phyloP scores from a whole-genome alignment of 2,888 invertebrate species.

The Abscondita cerata region DNA sequence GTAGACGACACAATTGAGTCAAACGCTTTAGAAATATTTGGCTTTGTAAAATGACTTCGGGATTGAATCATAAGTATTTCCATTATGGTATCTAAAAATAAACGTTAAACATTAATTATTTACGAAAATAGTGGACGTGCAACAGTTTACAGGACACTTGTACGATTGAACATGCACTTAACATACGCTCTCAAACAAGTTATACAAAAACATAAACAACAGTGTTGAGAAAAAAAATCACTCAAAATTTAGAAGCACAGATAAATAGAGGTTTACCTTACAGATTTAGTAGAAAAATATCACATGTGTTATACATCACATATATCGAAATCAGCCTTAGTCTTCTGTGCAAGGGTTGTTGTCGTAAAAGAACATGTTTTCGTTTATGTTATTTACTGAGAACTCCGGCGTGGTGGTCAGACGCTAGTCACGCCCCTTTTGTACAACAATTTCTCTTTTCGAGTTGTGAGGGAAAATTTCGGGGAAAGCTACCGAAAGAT shows the following conservation, averaged over 20 bases:
- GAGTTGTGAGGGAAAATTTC: slow-evolving; percentile 20
- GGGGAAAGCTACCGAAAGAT: slow-evolving; percentile 18
- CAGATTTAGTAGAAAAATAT: slow-evolving; percentile 33
- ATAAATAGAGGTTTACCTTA: slow-evolving; percentile 22
- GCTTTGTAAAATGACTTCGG: slow-evolving; percentile 55
- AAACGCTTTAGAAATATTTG: slow-evolving; percentile 47
- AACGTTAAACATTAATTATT: no score
- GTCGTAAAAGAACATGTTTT: slow-evolving; percentile 25
- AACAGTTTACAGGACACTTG: slow-evolving; percentile 1
- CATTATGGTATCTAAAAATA: slow-evolving; percentile 54
- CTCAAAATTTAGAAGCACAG: no score
- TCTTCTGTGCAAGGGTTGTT: slow-evolving; percentile 12
- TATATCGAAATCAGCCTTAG: slow-evolving; percentile 32
- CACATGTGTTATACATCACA: slow-evolving; percentile 34
- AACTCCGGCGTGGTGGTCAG: slow-evolving; percentile 25
- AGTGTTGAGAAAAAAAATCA: no score
- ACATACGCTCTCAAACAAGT: no score
- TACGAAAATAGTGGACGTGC: no score
- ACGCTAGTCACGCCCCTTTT: slow-evolving; percentile 28
- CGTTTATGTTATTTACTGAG: slow-evolving; percentile 28
- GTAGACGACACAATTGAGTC: slow-evolving; percentile 37
- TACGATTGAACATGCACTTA: neutral
- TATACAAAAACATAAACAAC: no score
- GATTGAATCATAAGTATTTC: slow-evolving; percentile 60
- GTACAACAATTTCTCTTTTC: slow-evolving; percentile 23